Base-by-base conservation (phyloP, 2,113 vertebrate genomes). In the Rhabdomys dilectus region DNA sequence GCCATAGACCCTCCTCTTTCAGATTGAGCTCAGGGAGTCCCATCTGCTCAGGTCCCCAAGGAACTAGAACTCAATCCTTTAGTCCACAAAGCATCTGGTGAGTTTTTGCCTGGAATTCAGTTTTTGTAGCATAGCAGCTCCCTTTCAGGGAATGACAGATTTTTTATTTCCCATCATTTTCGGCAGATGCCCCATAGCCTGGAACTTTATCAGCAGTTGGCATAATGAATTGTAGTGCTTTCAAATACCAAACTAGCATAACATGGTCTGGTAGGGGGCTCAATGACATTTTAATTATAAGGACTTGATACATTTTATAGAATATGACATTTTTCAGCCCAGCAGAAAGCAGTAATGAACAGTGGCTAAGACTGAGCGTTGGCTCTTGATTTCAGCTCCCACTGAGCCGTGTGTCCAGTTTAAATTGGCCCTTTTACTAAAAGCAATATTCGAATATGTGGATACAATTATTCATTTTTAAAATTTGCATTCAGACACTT, bases 41-140 rank as follows among this genome's bases (percentile, higher is more conserved):
- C 97, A 97, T 98, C 96, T 97, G 97, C 78, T 97, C 94, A 97
- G 60, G 88, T 97, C 94, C 95, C 93, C 19, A 77, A 92, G 95
- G 92, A 97, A 80, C 62, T 89, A 16, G 89, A 96, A 76, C 17
- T 95, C 70, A 76, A 62, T 78, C 80, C 73, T 95, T 64, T 39
- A 92, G 80, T 95, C 51, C 82, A 64, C 42, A 89, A 72, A 96
- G 86, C 96, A 96, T 97, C 97, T 97, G 97, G 81, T 96, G 88
- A 96, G 34, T 78, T 39, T 75, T 93, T 93, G 51, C 84, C 81
- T 95, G 51, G 73, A 96, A 95, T 94, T 91, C 21, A 93, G 76
- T 66, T 92, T 92, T 96, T 95, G 86, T 26, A 88, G 75, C 56
- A 48, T 53, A 89, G 87, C 56, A 56, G 22, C 7, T 51, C 88